Percentiles rank a stretch among this genome's conserved stretches.
phyloP scores from a whole-genome alignment of 2,888 invertebrate species.

The Deilephila porcellus region DNA sequence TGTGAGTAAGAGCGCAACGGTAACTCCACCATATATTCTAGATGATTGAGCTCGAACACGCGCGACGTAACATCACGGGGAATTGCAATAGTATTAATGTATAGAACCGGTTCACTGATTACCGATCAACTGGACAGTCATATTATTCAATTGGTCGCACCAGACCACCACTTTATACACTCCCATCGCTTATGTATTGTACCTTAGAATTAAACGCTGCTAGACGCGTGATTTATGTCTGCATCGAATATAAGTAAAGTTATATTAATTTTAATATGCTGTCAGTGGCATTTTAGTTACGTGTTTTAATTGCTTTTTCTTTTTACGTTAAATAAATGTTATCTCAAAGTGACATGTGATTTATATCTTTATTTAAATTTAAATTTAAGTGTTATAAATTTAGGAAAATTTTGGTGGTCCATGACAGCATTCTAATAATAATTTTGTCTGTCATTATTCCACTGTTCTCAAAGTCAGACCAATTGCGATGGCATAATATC shows the following conservation, averaged over 20 bases:
- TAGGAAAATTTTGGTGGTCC: too few relatives aligned
- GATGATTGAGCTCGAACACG: slow-evolving; percentile 68
- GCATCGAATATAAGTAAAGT: neutral
- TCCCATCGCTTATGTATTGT: slow-evolving; percentile 31
- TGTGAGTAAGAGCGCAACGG: slow-evolving; percentile 58
- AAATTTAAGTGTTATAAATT: too few relatives aligned
- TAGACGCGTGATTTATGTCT: neutral
- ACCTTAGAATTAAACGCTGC: neutral
- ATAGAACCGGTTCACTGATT: slow-evolving; percentile 71
- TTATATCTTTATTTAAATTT: neutral
- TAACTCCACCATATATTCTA: slow-evolving; percentile 63
- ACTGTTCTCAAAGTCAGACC: too few relatives aligned
- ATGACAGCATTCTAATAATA: too few relatives aligned
- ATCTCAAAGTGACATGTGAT: neutral
- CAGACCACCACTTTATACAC: slow-evolving; percentile 51
- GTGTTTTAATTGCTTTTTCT: neutral
- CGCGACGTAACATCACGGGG: slow-evolving; percentile 58
- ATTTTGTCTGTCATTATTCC: too few relatives aligned
- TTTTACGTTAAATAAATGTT: slow-evolving; percentile 6
- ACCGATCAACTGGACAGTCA: slow-evolving; percentile 59
- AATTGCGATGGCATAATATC: too few relatives aligned
- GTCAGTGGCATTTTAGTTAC: neutral
- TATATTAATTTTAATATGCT: neutral
- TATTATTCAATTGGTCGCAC: slow-evolving; percentile 69
- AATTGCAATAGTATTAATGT: slow-evolving; percentile 74